Conservation (phyloP, 2,797 vertebrate species). For the Pangasius sanitwongsei region DNA sequence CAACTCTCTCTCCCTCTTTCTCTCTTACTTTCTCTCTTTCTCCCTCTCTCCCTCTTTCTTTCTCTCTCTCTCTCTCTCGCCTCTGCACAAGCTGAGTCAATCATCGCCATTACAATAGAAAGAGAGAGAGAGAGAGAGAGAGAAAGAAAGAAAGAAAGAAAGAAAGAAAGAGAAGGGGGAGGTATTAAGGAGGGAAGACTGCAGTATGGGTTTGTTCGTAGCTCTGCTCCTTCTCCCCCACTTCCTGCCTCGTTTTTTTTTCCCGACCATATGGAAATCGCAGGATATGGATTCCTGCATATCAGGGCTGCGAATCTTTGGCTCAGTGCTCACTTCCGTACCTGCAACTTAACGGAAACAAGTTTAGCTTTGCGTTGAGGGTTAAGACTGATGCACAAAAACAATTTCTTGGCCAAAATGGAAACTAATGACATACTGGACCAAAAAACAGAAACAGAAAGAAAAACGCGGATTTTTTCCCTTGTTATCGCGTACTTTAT, state of each 20-base stretch:
- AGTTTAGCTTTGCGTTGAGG: not conserved
- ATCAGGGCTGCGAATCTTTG: slow-evolving; percentile 13
- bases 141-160: not conserved
- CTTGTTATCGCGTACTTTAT: not conserved
- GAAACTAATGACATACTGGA: not conserved
- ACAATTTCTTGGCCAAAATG: not conserved
- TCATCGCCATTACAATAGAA: not conserved
- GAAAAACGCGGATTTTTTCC: not conserved
- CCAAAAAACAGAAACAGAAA: not conserved
- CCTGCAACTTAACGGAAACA: not conserved
- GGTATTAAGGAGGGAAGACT: not conserved
- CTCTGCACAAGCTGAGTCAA: slow-evolving; percentile 30
- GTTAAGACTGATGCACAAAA: not conserved
- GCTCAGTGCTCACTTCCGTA: not conserved
- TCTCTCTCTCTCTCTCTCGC: slow-evolving; percentile 24
- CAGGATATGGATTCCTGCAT: slow-evolving; percentile 35
- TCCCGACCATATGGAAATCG: not conserved
- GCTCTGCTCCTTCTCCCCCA: slow-evolving; percentile 23
- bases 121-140: not conserved
- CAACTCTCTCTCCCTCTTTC: slow-evolving; percentile 20
- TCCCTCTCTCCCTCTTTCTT: not conserved
- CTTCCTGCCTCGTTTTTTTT: slow-evolving; percentile 39
- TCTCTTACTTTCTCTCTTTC: not conserved
- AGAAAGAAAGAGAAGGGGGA: not conserved
- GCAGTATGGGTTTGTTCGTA: not conserved